Evolutionary conservation across 2,888 invertebrate species (phyloP).

Genomic region (Malachius bipustulatus): DNA sequence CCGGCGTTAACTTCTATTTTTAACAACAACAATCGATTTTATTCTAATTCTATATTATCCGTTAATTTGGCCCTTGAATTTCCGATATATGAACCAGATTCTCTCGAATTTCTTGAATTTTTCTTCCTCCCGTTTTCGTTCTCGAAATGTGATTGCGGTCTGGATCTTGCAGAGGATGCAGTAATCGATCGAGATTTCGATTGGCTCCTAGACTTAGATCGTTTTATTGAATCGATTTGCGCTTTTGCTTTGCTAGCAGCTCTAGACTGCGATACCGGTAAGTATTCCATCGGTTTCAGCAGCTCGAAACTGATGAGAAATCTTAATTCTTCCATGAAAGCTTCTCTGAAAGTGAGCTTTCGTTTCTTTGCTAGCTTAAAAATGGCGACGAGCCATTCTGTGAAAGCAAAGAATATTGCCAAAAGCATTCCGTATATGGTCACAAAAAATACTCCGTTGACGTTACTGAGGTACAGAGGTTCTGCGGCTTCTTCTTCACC

Average conservation of each 20-base stretch:
- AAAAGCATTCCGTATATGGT: not conserved
- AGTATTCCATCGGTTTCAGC: not conserved
- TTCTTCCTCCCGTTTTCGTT: not conserved
- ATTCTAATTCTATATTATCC: too few species aligned
- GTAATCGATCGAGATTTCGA: too few species aligned
- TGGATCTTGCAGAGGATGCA: too few species aligned
- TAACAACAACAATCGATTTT: too few species aligned
- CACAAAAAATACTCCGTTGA: not conserved
- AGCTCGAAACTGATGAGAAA: constrained; percentile 3
- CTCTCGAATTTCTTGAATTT: not conserved
- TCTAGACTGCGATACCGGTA: not conserved
- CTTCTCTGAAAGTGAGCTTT: not conserved
- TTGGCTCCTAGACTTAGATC: too few species aligned
- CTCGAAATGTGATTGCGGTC: not conserved
- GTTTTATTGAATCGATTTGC: too few species aligned
- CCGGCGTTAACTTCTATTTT: too few species aligned
- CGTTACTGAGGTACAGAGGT: not conserved
- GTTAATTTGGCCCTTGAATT: too few species aligned
- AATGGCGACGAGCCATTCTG: not conserved
- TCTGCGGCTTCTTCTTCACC: not conserved
- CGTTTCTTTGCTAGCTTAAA: not conserved
- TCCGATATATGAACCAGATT: too few species aligned
- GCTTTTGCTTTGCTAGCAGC: too few species aligned
- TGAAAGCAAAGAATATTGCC: not conserved
- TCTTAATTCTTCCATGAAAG: not conserved